These are phyloP conservation scores for Lithosia quadra DNA, from an alignment of 2,888 invertebrate species.

Conservation along the genomic window DNA sequence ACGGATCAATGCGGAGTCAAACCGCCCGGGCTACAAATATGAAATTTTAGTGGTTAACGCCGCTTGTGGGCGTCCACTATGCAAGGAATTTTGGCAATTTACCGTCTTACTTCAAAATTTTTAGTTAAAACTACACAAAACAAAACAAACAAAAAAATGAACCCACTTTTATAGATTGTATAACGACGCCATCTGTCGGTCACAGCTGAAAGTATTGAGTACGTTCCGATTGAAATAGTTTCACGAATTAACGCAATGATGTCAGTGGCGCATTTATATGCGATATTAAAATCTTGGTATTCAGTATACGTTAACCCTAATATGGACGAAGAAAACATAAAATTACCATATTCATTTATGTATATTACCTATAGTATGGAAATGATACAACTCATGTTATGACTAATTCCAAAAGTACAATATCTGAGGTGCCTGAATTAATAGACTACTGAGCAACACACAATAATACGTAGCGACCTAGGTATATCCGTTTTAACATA, in stretches of 20 bases:
- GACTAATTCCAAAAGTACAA: not conserved
- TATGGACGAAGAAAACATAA: not conserved
- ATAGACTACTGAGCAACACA: not conserved
- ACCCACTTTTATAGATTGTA: conserved; percentile 3
- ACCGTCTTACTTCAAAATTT: too few relatives aligned
- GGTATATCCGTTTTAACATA: not conserved
- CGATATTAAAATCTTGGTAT: conserved; percentile 9
- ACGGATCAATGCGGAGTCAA: too few relatives aligned
- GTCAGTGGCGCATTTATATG: conserved; percentile 28
- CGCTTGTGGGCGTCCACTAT: too few relatives aligned
- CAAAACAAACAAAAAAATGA: not conserved
- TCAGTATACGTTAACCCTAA: conserved; percentile 1
- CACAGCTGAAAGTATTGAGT: conserved; percentile 21
- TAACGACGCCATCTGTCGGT: conserved; percentile 49
- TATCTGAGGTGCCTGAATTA: not conserved
- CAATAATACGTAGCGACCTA: not conserved
- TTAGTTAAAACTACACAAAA: not conserved
- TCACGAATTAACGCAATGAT: conserved; percentile 24
- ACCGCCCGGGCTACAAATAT: too few relatives aligned
- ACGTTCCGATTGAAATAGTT: conserved; percentile 26
- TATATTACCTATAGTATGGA: not conserved
- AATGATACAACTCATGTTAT: not conserved
- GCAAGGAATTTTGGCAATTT: too few relatives aligned
- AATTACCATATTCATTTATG: not conserved
- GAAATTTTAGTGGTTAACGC: too few relatives aligned